phyloP scores from a whole-genome alignment of 2,797 vertebrate species.

The Danio jaintianensis region DNA sequence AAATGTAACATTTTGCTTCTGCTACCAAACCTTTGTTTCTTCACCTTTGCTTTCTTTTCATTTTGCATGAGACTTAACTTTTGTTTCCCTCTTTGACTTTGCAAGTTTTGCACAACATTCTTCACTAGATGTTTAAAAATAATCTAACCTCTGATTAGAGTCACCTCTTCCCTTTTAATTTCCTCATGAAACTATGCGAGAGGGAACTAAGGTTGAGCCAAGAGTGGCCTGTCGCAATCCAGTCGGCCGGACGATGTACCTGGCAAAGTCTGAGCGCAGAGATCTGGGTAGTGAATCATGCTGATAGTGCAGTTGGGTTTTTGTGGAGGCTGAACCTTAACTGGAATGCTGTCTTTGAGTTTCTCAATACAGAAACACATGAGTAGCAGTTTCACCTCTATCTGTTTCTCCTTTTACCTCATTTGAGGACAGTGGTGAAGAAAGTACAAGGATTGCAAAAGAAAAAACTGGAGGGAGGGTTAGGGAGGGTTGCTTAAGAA shows the following conservation, averaged over 20 bases:
- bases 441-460: slow-evolving; percentile 61
- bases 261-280: slow-evolving; percentile 58
- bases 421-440: slow-evolving; percentile 62
- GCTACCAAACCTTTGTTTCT: neutral
- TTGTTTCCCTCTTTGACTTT: slow-evolving; percentile 60
- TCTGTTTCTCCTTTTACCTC: slow-evolving; percentile 70
- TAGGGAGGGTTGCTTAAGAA: slow-evolving; percentile 44
- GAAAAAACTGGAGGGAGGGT: slow-evolving; percentile 42
- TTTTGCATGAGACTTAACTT: slow-evolving; percentile 39
- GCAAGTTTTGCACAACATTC: slow-evolving; percentile 62
- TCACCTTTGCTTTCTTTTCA: neutral
- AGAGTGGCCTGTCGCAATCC: slow-evolving; percentile 61
- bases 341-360: slow-evolving; percentile 62
- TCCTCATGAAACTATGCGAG: slow-evolving; percentile 80
- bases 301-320: slow-evolving; percentile 76
- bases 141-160: slow-evolving; percentile 63
- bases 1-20: neutral
- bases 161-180: slow-evolving; percentile 85
- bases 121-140: slow-evolving; percentile 69
- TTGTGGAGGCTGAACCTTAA: slow-evolving; percentile 63
- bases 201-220: slow-evolving; percentile 75
- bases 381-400: slow-evolving; percentile 68
- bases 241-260: slow-evolving; percentile 56
- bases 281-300: slow-evolving; percentile 76
- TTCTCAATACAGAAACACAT: slow-evolving; percentile 67